Evolutionary conservation across 2,888 invertebrate genomes (phyloP).

Genomic region (Macaria notata): DNA sequence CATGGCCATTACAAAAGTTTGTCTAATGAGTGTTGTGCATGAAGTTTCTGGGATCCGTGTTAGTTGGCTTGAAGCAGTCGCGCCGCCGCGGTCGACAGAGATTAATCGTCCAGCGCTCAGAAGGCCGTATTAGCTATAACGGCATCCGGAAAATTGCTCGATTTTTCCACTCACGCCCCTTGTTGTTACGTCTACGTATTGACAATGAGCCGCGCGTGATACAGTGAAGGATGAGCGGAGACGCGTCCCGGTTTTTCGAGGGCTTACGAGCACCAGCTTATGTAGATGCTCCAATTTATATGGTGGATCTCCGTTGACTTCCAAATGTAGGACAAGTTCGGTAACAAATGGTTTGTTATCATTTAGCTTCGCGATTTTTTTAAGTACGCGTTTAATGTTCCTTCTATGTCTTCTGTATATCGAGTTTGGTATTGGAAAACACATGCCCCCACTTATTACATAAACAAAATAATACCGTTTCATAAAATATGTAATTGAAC

Average conservation of each 20-base stretch:
- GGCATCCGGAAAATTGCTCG: conserved; percentile 76
- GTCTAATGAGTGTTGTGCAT: conserved; percentile 52
- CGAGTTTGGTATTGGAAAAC: no score
- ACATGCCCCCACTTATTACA: no score
- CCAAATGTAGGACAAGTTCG: conserved; percentile 17
- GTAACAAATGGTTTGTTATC: conserved; percentile 6
- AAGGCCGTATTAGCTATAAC: conserved; percentile 75
- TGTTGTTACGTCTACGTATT: conserved; percentile 65
- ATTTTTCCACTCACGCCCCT: conserved; percentile 71
- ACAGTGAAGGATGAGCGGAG: conserved; percentile 44
- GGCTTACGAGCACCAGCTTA: conserved; percentile 34
- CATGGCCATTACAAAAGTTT: conserved; percentile 31
- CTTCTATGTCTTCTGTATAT: no score
- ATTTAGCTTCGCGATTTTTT: not conserved
- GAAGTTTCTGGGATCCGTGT: conserved; percentile 52
- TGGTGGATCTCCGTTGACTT: conserved; percentile 28
- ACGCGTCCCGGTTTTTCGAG: conserved; percentile 33
- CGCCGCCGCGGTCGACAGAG: conserved; percentile 72
- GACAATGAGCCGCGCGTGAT: conserved; percentile 59
- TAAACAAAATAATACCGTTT: no score
- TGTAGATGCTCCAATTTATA: conserved; percentile 36
- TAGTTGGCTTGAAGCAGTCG: conserved; percentile 61
- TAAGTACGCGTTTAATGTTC: not conserved
- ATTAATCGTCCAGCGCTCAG: conserved; percentile 71
- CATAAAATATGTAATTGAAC: no score